phyloP scores from a whole-genome alignment of 2,888 invertebrate genomes.

The Idaea aversata region DNA sequence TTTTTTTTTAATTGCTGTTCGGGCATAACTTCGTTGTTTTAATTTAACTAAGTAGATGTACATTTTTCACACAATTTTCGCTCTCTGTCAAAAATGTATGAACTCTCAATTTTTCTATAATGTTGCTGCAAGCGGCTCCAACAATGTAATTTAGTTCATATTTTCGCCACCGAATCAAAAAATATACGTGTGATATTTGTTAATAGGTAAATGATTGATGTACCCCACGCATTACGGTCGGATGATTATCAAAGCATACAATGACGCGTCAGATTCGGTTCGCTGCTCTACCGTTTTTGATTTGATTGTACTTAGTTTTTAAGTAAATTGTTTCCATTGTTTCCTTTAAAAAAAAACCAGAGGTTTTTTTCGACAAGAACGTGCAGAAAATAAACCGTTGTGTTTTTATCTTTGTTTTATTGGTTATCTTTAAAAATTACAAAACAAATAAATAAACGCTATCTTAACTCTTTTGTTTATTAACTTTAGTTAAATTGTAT shows the following conservation, averaged over 20 bases:
- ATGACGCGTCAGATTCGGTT: conserved; percentile 64
- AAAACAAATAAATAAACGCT: too few species aligned
- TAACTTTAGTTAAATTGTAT: too few species aligned
- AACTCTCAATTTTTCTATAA: not conserved
- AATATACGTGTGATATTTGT: conserved; percentile 8
- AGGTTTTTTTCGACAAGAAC: too few species aligned
- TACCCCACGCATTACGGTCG: conserved; percentile 37
- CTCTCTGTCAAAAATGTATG: not conserved
- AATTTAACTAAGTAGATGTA: too few species aligned
- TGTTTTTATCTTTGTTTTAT: too few species aligned
- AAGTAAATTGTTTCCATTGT: conserved; percentile 9
- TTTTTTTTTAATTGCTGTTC: too few species aligned
- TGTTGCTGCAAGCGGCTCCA: not conserved
- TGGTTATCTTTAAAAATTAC: too few species aligned
- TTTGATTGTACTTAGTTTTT: conserved; percentile 25
- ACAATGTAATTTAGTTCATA: not conserved
- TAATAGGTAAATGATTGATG: conserved; percentile 14
- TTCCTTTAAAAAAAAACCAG: not conserved
- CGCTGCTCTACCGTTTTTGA: conserved; percentile 52
- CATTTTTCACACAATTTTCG: too few species aligned
- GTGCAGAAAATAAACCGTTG: too few species aligned
- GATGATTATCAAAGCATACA: conserved; percentile 47
- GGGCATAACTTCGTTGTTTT: too few species aligned
- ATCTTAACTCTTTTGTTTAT: too few species aligned
- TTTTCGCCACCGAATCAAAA: conserved; percentile 1